Base-by-base conservation (phyloP, 2,888 invertebrate genomes). In the Xestia rhomboidea region DNA sequence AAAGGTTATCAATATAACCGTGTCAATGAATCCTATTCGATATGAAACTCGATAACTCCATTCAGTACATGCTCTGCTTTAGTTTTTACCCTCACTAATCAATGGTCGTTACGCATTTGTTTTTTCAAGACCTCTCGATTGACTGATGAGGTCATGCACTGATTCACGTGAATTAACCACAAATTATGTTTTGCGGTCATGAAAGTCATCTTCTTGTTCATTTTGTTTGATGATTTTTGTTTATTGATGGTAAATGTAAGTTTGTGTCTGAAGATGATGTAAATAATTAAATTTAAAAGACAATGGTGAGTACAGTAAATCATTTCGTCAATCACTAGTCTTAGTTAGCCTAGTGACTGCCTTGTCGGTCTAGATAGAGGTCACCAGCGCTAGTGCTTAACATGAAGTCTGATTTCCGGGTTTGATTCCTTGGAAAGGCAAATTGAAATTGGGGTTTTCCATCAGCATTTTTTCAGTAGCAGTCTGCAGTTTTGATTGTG, bases 101-200 rank as follows among this genome's bases (percentile, higher is more conserved):
- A 90, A 88, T 88, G 90, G 80, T 90, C 88, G 88, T 92, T 91
- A 91, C 87, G 85, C 79, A 70, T 75, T 89, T 87, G 90, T 88
- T 91, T 91, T 89, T 88, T 77, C 79, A 79, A 85, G 88, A 85
- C 76, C 87, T 88, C 88, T 88, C 79, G 73, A 86, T 85, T 85
- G 82, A 88, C 83, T 83, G 89, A 90, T 91, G 91, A 92, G 91
- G 90, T 93, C 92, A 90, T 78, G 83, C 77, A 83, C 74, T 89
- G 87, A 89, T 89, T 91, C 87, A 82, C 68, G 71, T 79, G 74
- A 87, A 78, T 67, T 24, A 62, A 68, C 44, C 8, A 82, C 87
- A 85, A 88, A 85, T 54, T 85, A 83, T 73, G 54, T 80, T 83
- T 85, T 88, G 87, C 87, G 49, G 76, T 63, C 34, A 54, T 30